A percentile compares a stretch with the other conserved stretches of the same genome.
phyloP scores from a whole-genome alignment of 2,113 vertebrate species.

The Brachirus orientalis region DNA sequence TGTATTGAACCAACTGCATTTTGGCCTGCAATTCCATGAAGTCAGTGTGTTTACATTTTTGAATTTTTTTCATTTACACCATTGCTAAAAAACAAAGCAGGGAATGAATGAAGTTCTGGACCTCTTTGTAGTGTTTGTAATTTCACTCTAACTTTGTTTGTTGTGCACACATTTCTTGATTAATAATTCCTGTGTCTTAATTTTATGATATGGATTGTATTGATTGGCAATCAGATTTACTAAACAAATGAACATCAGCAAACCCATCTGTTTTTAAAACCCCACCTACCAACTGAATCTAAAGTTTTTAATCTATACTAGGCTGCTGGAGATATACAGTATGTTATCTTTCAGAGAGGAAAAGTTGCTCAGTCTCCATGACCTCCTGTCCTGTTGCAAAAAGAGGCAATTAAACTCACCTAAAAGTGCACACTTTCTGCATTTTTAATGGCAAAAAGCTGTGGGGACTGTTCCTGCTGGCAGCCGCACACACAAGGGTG shows the following conservation, averaged over 20 bases:
- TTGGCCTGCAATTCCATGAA: not conserved
- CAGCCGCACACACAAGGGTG: slow-evolving; percentile 77
- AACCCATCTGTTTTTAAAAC: slow-evolving; percentile 31
- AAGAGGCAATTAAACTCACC: slow-evolving; percentile 65
- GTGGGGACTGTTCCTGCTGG: slow-evolving; percentile 67
- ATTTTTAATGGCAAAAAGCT: slow-evolving; percentile 76
- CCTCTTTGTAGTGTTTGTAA: too few relatives aligned
- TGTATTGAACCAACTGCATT: too few relatives aligned
- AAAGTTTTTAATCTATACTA: slow-evolving; percentile 34
- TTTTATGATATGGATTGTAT: too few relatives aligned
- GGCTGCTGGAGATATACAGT: slow-evolving; percentile 31
- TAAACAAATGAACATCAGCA: slow-evolving; percentile 15
- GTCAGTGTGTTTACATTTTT: too few relatives aligned
- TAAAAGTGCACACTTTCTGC: slow-evolving; percentile 65
- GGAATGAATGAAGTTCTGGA: too few relatives aligned
- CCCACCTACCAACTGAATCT: slow-evolving; percentile 25
- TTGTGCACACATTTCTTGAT: too few relatives aligned
- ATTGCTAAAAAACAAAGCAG: too few relatives aligned
- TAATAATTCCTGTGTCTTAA: too few relatives aligned
- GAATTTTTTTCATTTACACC: too few relatives aligned
- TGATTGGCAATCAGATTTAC: not conserved
- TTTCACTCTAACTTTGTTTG: not conserved
- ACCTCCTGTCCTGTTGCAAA: slow-evolving; percentile 59
- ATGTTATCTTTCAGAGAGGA: slow-evolving; percentile 35
- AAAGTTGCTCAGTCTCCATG: slow-evolving; percentile 52